Evolutionary conservation across 2,888 invertebrate genomes (phyloP), one percentile per base, ranked within the genome.

Genomic region (Drosophila koepferae): DNA sequence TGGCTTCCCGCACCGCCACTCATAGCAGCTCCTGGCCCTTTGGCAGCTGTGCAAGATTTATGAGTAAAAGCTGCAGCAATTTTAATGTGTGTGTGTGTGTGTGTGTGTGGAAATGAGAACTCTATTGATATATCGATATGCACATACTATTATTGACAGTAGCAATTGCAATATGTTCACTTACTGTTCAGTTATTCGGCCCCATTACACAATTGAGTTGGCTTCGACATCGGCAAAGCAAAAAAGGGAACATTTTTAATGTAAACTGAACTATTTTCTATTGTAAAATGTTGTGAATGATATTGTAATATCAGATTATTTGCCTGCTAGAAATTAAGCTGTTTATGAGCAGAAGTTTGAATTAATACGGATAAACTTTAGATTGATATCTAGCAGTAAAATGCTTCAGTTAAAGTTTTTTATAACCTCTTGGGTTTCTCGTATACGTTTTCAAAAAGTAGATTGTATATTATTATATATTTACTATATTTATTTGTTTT

Each of bases 21-120:
- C 16, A 28, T 6, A 6, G 6, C 8, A 18, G 28, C 49, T 31
- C 6, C 5, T 3, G n/a, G 49, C 28, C 20, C 58, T 16, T 16
- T 9, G 18, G 7, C 62, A 48, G 28, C 8, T 71, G 62, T 41
- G 40, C 20, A 53, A 64, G 75, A 88, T 88, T 88, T 85, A 85
- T 86, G 77, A 61, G 55, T 61, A 73, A 64, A 67, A 69, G 68
- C 73, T 70, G 74, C 64, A 74, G 66, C 74, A 81, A 69, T 88
- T 88, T 88, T 88, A 85, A 85, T 88, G 83, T 86, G 83, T 88
- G 86, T 80, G 74, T 88, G 86, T 80, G 74, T 88, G 86, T 86
- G 83, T 88, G 83, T 86, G 83, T 88, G 86, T 80, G 74, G 86
- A 82, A 88, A 88, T 86, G 81, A 81, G 78, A 85, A 85, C 82